Base-by-base conservation (phyloP, 64 coral and sea anemone genomes). In the Actinia equina region DNA sequence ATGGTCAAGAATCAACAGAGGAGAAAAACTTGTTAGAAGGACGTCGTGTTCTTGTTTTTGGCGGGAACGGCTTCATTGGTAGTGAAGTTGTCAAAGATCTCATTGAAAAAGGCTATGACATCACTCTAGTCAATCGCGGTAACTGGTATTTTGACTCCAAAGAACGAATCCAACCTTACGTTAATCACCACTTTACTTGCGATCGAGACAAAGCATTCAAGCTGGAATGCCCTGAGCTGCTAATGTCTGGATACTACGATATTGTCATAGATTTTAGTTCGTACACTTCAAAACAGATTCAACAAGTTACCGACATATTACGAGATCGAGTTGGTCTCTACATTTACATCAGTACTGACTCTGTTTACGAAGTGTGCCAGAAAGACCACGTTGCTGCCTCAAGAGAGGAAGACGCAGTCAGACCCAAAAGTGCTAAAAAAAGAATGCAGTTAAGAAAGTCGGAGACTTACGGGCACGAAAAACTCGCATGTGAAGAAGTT, bases 131-230 rank as follows among this genome's bases (percentile, higher is more conserved):
- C 4, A 99, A 99, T 62, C 91, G 97, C n/a, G 97, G 97, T 22
- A 95, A 99, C 62, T 90, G 86, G 93, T 99, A 99, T 45, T 99
- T 95, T 53, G 97, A 99, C 86, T 95, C 97, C 13, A 90, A 95
- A 19, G 88, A 89, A 43, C 90, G 97, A 17, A 93, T 99, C 49
- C 88, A 91, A 60, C 97, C 97, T 1, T 88, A 77, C 44, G 93
- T 93, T 3, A 88, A 52, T 52, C 55, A 83, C 2, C 93, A 95
- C 76, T 93, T 93, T 17, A 81, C 43, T 52, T 99, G 97, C 56
- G 93, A 99, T 67, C 69, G 97, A 89, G 93, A 99, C 22, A 87
- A 93, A 79, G 85, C 88, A 14, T 65, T 99, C 9, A 55, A 85
- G 79, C 77, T 95, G 20, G 97, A 99, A 86, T 99, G 97, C 86